phyloP scores from a whole-genome alignment of 2,113 vertebrate species.

The Vulpes vulpes region DNA sequence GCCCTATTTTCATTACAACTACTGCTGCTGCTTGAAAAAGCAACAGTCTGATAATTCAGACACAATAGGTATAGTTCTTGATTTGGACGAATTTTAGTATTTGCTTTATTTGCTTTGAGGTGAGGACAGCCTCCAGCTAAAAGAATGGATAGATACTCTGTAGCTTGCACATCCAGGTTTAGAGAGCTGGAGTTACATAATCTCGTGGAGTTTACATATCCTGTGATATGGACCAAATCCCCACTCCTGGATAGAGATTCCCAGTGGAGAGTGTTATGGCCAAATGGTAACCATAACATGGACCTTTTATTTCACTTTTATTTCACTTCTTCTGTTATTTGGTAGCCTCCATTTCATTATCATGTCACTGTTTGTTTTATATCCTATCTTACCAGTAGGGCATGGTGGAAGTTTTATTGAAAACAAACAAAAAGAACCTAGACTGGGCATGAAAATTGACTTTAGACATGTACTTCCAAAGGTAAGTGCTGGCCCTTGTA shows the following conservation, averaged over 20 bases:
- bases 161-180: neutral
- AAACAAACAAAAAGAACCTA: neutral
- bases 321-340: neutral
- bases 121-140: neutral
- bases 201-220: no score
- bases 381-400: neutral
- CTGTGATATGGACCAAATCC: neutral
- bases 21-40: constrained; percentile 18
- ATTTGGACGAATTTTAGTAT: neutral
- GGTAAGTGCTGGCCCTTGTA: neutral
- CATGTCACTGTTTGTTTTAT: neutral
- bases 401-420: neutral
- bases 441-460: neutral
- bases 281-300: neutral
- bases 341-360: neutral
- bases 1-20: neutral
- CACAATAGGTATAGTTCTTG: neutral
- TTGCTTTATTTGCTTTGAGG: constrained; percentile 21
- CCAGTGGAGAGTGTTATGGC: neutral
- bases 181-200: neutral
- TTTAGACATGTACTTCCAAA: neutral
- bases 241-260: neutral
- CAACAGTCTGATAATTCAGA: neutral
- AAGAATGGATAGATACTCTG: neutral
- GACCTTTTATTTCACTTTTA: neutral